phyloP scores from a whole-genome alignment of 2,113 vertebrate species.

The Madoqua kirkii region DNA sequence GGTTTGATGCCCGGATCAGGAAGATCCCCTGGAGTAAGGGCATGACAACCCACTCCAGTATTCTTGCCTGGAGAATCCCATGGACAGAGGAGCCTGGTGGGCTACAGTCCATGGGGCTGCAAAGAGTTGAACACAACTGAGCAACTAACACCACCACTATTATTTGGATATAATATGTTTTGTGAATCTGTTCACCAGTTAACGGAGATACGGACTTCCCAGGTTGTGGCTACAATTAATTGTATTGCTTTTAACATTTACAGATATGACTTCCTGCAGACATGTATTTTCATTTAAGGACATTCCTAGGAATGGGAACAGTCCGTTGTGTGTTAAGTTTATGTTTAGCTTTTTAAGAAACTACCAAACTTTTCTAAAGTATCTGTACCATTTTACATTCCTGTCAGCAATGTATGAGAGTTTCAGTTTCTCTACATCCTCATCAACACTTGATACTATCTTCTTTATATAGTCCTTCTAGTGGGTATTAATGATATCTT shows the following conservation, averaged over 20 bases:
- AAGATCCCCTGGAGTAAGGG: not conserved
- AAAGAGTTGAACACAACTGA: not conserved
- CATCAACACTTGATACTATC: not conserved
- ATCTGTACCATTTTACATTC: not conserved
- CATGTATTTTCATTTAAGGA: not conserved
- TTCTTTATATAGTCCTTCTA: not conserved
- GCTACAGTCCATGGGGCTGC: not conserved
- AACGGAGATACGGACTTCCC: not conserved
- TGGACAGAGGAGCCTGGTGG: not conserved
- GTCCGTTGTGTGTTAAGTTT: not conserved
- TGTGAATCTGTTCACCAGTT: not conserved
- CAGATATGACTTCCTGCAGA: not conserved
- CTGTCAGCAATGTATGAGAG: not conserved
- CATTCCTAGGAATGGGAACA: not conserved
- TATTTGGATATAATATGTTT: not conserved
- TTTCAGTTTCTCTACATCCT: not conserved
- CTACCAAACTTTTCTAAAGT: not conserved
- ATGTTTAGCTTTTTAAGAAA: not conserved
- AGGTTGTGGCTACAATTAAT: not conserved
- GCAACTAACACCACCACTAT: not conserved
- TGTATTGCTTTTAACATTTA: not conserved
- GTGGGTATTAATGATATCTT: not conserved
- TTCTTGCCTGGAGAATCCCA: not conserved
- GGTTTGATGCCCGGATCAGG: not conserved
- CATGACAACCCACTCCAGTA: not conserved